Evolutionary conservation across 1,140 invertebrate genomes (phyloP).

Genomic region (Danaus plexippus): DNA sequence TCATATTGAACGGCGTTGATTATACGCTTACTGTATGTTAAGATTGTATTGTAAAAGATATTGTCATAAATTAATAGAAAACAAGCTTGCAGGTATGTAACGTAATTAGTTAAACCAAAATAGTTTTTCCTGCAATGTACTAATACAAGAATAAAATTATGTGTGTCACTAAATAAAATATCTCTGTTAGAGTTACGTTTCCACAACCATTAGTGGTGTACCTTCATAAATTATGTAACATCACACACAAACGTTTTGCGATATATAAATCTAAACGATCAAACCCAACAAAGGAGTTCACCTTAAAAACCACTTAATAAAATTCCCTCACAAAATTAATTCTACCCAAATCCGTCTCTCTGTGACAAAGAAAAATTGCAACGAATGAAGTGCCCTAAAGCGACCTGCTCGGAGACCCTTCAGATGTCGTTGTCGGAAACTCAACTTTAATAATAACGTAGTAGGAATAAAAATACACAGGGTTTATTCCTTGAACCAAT

Average conservation of each 20-base stretch:
- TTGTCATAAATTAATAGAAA: too few species aligned
- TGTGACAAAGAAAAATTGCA: slow-evolving; percentile 70
- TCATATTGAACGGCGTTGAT: neutral
- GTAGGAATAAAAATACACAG: slow-evolving; percentile 25
- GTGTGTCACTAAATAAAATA: too few species aligned
- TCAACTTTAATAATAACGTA: slow-evolving; percentile 10
- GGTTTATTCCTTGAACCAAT: slow-evolving; percentile 9
- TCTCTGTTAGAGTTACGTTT: too few species aligned
- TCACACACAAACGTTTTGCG: neutral
- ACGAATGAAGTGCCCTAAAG: slow-evolving; percentile 52
- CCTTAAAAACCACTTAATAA: slow-evolving; percentile 61
- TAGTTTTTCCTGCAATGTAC: too few species aligned
- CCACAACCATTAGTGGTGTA: too few species aligned
- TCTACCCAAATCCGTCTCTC: slow-evolving; percentile 60
- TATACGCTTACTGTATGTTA: too few species aligned
- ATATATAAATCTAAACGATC: slow-evolving; percentile 19
- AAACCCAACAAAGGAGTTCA: slow-evolving; percentile 26
- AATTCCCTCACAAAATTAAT: slow-evolving; percentile 56
- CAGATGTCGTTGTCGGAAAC: slow-evolving; percentile 12
- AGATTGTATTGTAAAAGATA: too few species aligned
- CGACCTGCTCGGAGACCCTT: slow-evolving; percentile 48
- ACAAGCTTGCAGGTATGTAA: too few species aligned
- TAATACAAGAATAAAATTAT: too few species aligned
- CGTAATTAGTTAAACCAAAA: too few species aligned
- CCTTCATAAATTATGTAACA: too few species aligned